phyloP scores from a whole-genome alignment of 2,797 vertebrate genomes.

The Agapornis canus region DNA sequence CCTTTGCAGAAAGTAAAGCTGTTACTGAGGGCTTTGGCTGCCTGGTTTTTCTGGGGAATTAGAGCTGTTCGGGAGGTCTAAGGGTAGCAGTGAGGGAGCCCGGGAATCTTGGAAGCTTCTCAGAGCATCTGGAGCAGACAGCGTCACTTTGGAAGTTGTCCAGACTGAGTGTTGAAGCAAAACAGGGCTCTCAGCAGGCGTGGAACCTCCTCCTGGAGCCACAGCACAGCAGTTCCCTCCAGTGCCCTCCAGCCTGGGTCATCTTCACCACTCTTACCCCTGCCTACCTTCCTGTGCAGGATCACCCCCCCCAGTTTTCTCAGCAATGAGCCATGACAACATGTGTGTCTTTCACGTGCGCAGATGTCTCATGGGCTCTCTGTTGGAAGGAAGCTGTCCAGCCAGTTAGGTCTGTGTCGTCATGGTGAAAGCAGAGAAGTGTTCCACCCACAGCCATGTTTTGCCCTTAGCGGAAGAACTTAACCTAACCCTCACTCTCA shows the following conservation, averaged over 20 bases:
- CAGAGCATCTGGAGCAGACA: neutral
- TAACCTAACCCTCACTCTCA: neutral
- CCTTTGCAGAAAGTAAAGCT: neutral
- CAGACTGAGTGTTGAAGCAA: neutral
- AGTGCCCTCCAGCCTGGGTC: neutral
- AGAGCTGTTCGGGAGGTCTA: neutral
- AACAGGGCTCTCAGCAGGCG: neutral
- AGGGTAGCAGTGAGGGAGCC: neutral
- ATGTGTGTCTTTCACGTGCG: neutral
- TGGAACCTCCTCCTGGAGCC: neutral
- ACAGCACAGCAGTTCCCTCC: neutral
- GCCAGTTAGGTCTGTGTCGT: slow-evolving; percentile 16
- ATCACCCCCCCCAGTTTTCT: neutral
- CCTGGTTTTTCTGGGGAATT: neutral
- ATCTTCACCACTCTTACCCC: neutral
- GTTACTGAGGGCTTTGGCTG: neutral
- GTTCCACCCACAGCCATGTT: neutral
- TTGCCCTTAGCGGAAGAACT: slow-evolving; percentile 16
- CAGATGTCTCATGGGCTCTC: neutral
- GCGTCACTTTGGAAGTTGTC: neutral
- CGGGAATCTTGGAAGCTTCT: slow-evolving; percentile 16
- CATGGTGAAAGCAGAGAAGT: neutral
- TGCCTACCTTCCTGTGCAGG: neutral
- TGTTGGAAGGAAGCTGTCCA: slow-evolving; percentile 34
- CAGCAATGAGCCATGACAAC: neutral